phyloP scores from a whole-genome alignment of 2,888 invertebrate genomes.

The Pristionchus entomophagus region DNA sequence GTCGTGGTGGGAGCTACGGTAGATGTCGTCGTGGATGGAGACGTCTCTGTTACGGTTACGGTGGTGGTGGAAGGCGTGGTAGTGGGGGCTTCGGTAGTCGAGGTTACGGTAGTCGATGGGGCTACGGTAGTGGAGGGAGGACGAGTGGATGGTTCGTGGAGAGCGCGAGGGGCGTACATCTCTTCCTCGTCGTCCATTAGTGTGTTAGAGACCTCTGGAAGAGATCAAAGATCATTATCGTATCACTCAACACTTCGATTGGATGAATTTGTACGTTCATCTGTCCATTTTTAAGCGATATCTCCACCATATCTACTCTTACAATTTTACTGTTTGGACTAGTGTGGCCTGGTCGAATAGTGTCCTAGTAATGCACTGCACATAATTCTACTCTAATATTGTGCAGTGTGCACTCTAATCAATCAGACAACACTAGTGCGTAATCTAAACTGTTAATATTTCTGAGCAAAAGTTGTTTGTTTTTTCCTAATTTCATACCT shows the following conservation, averaged over 20 bases:
- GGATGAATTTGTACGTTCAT: no score
- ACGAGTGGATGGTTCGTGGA: constrained; percentile 14
- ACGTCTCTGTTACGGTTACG: constrained; percentile 45
- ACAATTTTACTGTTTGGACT: no score
- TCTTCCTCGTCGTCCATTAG: constrained; percentile 19
- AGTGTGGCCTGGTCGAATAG: no score
- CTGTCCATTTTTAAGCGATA: no score
- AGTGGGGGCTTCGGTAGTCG: constrained; percentile 46
- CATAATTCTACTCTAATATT: no score
- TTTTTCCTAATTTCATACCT: not conserved
- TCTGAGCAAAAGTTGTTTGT: no score
- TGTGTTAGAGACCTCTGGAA: not conserved
- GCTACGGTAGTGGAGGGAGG: constrained; percentile 38
- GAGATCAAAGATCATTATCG: not conserved
- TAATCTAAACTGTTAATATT: no score
- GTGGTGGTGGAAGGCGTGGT: constrained; percentile 38
- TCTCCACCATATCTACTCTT: no score
- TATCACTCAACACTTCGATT: no score
- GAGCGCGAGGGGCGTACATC: not conserved
- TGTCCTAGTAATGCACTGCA: no score
- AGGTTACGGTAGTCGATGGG: constrained; percentile 17
- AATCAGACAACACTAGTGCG: no score
- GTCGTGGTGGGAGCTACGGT: constrained; percentile 16
- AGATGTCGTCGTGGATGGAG: constrained; percentile 47
- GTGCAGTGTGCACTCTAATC: no score